These are phyloP conservation scores for Lutraria lutraria DNA, from an alignment of 2,888 invertebrate genomes.

Conservation along the genomic window DNA sequence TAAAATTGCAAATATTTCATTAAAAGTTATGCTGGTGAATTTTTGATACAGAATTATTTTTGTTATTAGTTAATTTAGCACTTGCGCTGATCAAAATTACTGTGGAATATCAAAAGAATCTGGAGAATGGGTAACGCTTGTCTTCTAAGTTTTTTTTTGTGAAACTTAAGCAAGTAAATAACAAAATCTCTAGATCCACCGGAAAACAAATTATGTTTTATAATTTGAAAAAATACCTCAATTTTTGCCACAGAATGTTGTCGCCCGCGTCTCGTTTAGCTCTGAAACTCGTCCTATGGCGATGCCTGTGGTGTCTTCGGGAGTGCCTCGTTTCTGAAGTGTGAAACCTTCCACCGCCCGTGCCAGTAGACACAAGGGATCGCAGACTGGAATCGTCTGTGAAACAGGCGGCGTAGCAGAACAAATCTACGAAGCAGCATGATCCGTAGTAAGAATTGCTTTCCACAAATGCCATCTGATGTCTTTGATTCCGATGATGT, in stretches of 20 bases:
- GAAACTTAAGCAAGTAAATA: no score
- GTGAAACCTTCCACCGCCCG: conserved; percentile 15
- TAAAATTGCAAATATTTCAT: no score
- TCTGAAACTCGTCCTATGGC: conserved; percentile 4
- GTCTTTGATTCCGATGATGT: neutral
- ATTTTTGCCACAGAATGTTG: conserved; percentile 44
- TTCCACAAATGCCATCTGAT: conserved; percentile 36
- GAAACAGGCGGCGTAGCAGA: conserved; percentile 42
- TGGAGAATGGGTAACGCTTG: no score
- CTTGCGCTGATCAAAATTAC: no score
- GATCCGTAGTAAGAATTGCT: conserved; percentile 34
- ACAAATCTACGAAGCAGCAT: conserved; percentile 46
- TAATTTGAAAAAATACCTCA: conserved; percentile 41
- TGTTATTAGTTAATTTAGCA: no score
- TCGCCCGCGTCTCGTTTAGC: conserved; percentile 19
- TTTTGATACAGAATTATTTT: no score
- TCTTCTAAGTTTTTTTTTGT: no score
- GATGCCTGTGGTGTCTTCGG: conserved; percentile 23
- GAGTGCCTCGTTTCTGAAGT: conserved; percentile 27
- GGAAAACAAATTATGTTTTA: neutral
- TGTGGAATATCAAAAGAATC: no score
- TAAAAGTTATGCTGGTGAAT: no score
- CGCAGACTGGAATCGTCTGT: conserved; percentile 16
- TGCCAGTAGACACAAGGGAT: conserved; percentile 3
- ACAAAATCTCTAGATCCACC: no score